These are phyloP conservation scores for Chalcosyrphus nemorum DNA, from an alignment of 2,888 invertebrate genomes.

Conservation along the genomic window DNA sequence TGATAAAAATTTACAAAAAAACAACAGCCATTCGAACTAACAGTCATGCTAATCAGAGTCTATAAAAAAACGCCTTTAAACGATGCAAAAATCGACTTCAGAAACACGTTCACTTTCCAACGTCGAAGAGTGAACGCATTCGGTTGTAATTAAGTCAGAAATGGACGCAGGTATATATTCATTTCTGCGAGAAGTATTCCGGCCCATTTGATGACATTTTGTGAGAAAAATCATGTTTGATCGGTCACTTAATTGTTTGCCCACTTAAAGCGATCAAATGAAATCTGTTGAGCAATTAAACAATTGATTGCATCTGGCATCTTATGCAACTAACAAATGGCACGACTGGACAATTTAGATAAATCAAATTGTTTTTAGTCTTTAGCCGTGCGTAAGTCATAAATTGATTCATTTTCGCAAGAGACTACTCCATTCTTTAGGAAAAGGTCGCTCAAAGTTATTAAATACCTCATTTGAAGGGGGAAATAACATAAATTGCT, in stretches of 20 bases:
- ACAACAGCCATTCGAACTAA: neutral
- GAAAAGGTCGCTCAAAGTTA: neutral
- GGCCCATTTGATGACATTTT: slow-evolving; percentile 14
- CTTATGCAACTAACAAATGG: slow-evolving; percentile 36
- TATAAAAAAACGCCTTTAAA: too few relatives aligned
- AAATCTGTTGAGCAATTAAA: slow-evolving; percentile 48
- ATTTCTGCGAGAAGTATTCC: neutral
- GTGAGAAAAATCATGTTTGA: slow-evolving; percentile 10
- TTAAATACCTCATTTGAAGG: slow-evolving; percentile 1
- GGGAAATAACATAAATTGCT: slow-evolving; percentile 2
- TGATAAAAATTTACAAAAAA: neutral
- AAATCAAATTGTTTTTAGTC: slow-evolving; percentile 4
- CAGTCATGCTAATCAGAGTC: neutral
- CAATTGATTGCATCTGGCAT: slow-evolving; percentile 14
- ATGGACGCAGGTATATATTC: neutral
- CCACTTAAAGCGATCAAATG: slow-evolving; percentile 31
- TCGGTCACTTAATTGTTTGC: slow-evolving; percentile 6
- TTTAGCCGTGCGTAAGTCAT: slow-evolving; percentile 28
- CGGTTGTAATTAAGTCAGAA: neutral
- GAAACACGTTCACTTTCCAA: slow-evolving; percentile 7
- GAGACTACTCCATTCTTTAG: neutral
- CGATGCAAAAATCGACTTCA: neutral
- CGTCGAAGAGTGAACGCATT: neutral
- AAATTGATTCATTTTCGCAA: slow-evolving; percentile 22
- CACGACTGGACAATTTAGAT: slow-evolving; percentile 17